Evolutionary conservation across 2,113 vertebrate species (phyloP).

Genomic region (Dromas ardeola): DNA sequence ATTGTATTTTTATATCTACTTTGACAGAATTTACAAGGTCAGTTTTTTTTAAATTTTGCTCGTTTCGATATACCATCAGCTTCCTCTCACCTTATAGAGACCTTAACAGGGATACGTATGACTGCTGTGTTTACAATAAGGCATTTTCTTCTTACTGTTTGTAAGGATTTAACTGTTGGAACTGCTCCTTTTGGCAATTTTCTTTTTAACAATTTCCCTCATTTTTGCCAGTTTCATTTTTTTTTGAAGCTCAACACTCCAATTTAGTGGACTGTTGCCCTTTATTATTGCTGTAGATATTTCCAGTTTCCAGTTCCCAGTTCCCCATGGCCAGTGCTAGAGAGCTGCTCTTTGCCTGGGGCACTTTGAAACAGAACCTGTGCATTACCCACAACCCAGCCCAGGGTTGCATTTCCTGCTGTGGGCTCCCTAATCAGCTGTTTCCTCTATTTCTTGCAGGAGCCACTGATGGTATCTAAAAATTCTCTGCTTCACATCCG

Average conservation of each 20-base stretch:
- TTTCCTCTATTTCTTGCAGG: neutral
- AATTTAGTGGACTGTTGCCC: neutral
- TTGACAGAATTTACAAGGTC: neutral
- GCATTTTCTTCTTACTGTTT: neutral
- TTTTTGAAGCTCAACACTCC: neutral
- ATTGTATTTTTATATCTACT: neutral
- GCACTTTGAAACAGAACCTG: neutral
- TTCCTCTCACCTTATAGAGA: neutral
- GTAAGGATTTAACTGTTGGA: neutral
- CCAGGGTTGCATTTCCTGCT: neutral
- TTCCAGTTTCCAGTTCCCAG: neutral
- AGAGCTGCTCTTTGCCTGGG: neutral
- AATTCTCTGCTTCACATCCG: neutral
- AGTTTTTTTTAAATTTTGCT: neutral
- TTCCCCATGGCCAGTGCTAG: neutral
- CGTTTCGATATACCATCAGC: neutral
- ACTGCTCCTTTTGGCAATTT: neutral
- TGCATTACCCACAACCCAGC: neutral
- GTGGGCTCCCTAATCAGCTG: neutral
- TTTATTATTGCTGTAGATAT: neutral
- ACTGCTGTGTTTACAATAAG: neutral
- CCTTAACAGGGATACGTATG: neutral
- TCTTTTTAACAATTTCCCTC: neutral
- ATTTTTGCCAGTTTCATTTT: neutral
- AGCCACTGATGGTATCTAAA: slow-evolving; percentile 24